Conservation (phyloP, 2,888 invertebrate species). For the Baccha elongata region DNA sequence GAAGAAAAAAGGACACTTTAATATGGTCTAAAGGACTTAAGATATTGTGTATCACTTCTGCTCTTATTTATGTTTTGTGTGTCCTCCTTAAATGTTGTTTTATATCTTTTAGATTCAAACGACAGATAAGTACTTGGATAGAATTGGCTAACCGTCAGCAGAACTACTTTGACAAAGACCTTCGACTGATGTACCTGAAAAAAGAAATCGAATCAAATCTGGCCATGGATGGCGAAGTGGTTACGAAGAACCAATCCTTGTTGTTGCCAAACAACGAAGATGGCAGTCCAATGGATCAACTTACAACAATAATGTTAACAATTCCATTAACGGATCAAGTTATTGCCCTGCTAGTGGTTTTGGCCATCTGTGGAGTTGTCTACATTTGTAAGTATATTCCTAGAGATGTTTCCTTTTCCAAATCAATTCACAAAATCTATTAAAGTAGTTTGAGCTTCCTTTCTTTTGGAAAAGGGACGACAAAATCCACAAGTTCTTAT, state of each 20-base stretch:
- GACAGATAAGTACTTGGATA: constrained; percentile 62
- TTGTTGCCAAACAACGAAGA: neutral
- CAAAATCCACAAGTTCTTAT: neutral
- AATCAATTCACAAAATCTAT: constrained; percentile 32
- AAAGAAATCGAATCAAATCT: constrained; percentile 52
- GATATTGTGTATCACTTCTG: constrained; percentile 19
- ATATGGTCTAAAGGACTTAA: neutral
- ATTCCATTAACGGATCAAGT: constrained; percentile 81
- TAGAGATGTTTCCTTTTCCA: neutral
- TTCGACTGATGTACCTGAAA: constrained; percentile 61
- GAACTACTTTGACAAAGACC: constrained; percentile 43
- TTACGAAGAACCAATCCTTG: constrained; percentile 25
- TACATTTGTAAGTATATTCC: constrained; percentile 83
- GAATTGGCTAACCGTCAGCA: constrained; percentile 57
- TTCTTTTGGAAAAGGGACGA: neutral
- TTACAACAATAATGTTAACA: constrained; percentile 64
- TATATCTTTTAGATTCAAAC: constrained; percentile 53
- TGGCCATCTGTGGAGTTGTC: constrained; percentile 83
- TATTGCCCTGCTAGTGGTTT: constrained; percentile 79
- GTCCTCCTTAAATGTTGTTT: constrained; percentile 12
- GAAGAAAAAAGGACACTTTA: constrained; percentile 25
- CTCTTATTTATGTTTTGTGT: constrained; percentile 11
- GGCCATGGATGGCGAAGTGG: constrained; percentile 32
- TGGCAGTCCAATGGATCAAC: constrained; percentile 41
- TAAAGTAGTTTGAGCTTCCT: neutral